Percentiles rank a stretch among this genome's conserved stretches.
phyloP scores from a whole-genome alignment of 2,888 invertebrate species.

The Ischnura elegans region DNA sequence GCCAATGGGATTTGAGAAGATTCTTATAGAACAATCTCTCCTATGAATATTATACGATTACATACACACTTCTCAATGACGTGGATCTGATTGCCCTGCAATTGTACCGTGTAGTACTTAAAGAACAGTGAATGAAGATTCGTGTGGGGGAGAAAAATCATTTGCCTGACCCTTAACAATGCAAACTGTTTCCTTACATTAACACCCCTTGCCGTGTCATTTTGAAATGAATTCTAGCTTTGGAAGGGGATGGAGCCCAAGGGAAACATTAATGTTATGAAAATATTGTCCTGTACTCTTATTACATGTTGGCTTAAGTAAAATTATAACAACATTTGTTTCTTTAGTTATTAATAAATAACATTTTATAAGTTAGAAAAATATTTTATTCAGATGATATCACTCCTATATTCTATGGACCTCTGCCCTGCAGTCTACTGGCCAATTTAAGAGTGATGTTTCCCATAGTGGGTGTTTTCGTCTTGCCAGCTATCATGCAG shows the following conservation, averaged over 20 bases:
- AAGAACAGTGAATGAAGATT: not conserved
- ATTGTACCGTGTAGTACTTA: not conserved
- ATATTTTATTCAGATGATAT: no score
- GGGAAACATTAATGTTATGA: not conserved
- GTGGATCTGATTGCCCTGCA: not conserved
- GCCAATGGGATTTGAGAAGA: conserved; percentile 94
- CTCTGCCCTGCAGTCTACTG: no score
- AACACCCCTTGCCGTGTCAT: not conserved
- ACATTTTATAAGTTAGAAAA: not conserved
- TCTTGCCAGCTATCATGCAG: no score
- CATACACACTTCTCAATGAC: not conserved
- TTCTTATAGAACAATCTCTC: conserved; percentile 97
- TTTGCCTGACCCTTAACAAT: not conserved
- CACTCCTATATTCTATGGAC: no score
- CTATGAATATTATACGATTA: conserved; percentile 82
- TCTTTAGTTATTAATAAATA: not conserved
- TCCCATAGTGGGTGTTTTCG: no score
- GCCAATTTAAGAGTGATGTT: no score
- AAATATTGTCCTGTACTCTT: not conserved
- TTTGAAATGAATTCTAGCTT: not conserved
- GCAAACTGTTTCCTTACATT: not conserved
- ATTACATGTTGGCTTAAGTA: conserved; percentile 9
- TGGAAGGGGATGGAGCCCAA: not conserved
- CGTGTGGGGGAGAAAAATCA: not conserved
- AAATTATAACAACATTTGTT: not conserved